phyloP scores from a whole-genome alignment of 1,140 invertebrate genomes.

The Caenorhabditis remanei region DNA sequence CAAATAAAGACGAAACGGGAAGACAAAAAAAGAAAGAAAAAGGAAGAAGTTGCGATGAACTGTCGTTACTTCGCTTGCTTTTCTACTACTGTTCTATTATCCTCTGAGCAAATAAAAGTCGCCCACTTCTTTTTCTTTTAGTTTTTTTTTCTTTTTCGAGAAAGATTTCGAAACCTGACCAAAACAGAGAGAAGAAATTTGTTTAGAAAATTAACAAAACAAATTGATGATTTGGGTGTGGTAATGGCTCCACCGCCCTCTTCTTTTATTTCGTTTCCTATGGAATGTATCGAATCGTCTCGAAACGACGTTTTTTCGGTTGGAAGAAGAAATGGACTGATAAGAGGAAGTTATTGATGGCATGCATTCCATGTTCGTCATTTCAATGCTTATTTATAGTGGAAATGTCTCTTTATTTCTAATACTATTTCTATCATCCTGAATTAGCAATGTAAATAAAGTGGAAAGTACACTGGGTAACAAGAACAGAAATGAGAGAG shows the following conservation, averaged over 20 bases:
- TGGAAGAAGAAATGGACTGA: background rate
- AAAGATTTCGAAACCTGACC: slow-evolving; percentile 21
- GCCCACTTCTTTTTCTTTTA: background rate
- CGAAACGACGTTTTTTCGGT: background rate
- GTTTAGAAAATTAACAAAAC: slow-evolving; percentile 28
- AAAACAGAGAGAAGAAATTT: background rate
- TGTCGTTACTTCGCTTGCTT: background rate
- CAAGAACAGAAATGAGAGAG: too few species aligned
- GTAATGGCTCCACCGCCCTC: background rate
- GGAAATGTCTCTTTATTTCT: background rate
- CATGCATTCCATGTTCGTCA: background rate
- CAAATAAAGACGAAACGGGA: background rate
- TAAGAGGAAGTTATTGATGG: background rate
- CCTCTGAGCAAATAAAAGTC: slow-evolving; percentile 32
- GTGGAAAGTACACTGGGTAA: background rate
- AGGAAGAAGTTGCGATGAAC: background rate
- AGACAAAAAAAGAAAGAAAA: background rate
- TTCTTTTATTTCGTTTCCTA: background rate
- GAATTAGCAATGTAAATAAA: slow-evolving; percentile 51
- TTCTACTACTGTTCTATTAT: slow-evolving; percentile 47
- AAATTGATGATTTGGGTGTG: slow-evolving; percentile 18
- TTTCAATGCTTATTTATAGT: background rate
- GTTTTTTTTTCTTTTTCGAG: background rate
- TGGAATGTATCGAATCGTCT: slow-evolving; percentile 35
- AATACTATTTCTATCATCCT: background rate